phyloP scores from a whole-genome alignment of 2,113 vertebrate genomes.

The Collichthys lucidus region DNA sequence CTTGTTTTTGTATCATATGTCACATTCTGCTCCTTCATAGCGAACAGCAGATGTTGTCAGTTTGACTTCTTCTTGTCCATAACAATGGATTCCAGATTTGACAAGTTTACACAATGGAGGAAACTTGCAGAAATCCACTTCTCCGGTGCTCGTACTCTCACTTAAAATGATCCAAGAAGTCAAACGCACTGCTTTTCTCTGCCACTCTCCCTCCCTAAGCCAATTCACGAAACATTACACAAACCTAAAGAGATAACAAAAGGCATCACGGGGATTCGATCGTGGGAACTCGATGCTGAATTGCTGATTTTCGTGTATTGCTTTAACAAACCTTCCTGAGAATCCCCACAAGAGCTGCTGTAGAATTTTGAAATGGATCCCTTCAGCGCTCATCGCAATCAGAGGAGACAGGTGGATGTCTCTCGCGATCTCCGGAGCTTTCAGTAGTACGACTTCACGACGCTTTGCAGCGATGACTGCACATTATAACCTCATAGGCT shows the following conservation, averaged over 20 bases:
- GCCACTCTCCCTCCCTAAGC: neutral
- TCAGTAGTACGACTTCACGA: neutral
- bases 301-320: conserved; percentile 3
- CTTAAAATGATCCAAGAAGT: conserved; percentile 1
- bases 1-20: neutral
- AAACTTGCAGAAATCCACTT: neutral
- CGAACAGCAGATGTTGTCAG: neutral
- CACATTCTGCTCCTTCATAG: neutral
- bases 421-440: conserved; percentile 1
- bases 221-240: neutral
- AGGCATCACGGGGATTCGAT: conserved; percentile 1
- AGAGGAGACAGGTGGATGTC: neutral
- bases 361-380: conserved; percentile 22
- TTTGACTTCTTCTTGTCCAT: neutral
- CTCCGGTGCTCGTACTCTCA: too few species aligned
- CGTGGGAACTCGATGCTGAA: neutral
- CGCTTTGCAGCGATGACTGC: neutral
- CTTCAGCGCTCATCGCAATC: neutral
- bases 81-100: neutral
- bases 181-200: neutral
- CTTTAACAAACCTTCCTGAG: neutral
- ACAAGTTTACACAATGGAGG: neutral
- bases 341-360: neutral
- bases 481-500: neutral
- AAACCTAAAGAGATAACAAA: neutral